Conservation (phyloP, 2,888 invertebrate genomes). For the Lasiommata megera region DNA sequence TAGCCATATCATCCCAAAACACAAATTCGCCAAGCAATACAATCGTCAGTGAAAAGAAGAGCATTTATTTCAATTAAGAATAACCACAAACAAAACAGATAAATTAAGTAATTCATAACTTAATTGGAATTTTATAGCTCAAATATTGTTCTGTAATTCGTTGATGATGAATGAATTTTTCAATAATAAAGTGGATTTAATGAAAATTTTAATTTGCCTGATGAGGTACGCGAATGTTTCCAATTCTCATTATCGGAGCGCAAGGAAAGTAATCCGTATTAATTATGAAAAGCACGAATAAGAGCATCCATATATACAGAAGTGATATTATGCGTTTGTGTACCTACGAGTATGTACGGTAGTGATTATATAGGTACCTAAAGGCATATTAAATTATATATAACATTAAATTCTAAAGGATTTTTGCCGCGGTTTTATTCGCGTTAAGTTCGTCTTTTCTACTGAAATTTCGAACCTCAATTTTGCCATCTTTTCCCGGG, state of each 20-base stretch:
- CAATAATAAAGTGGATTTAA: conserved; percentile 8
- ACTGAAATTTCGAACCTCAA: too few species aligned
- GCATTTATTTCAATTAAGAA: background rate
- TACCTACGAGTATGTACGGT: too few species aligned
- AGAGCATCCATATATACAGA: background rate
- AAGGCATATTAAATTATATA: too few species aligned
- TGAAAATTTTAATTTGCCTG: conserved; percentile 6
- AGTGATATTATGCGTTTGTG: background rate
- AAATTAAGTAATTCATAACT: background rate
- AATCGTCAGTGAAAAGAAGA: too few species aligned
- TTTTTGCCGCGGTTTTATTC: too few species aligned
- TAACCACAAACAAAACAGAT: background rate
- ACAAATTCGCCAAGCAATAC: too few species aligned
- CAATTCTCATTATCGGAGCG: conserved; percentile 3
- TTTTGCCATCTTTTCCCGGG: too few species aligned
- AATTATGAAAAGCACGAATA: background rate
- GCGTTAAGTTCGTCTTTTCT: too few species aligned
- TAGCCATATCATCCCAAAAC: too few species aligned
- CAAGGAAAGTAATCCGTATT: conserved; percentile 8
- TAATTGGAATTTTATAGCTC: background rate
- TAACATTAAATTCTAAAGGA: too few species aligned
- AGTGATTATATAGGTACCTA: too few species aligned
- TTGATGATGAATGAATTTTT: background rate
- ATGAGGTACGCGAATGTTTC: background rate
- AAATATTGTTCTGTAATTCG: background rate